Conservation (phyloP, 2,113 vertebrate genomes). For the Procapra przewalskii region DNA sequence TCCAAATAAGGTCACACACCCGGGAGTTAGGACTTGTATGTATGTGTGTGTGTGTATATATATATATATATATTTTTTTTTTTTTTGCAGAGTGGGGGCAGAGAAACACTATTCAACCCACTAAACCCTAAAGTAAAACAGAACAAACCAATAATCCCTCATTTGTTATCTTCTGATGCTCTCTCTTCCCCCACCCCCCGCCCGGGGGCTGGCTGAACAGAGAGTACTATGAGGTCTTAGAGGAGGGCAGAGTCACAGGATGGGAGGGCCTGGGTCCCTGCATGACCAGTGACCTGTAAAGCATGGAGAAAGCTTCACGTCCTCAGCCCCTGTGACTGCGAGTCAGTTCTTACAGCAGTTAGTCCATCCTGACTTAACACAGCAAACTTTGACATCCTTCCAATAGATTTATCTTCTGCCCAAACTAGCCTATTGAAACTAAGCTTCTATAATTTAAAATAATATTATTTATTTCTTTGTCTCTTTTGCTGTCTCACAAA, state of each 20-base stretch:
- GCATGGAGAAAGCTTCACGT: background rate
- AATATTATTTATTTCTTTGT: background rate
- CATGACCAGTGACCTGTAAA: background rate
- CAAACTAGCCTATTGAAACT: background rate
- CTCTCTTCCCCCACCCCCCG: fast-evolving
- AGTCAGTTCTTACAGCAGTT: background rate
- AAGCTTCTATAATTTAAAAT: background rate
- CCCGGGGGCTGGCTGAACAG: background rate
- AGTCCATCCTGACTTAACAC: background rate
- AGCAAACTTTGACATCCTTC: background rate
- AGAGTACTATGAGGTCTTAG: background rate
- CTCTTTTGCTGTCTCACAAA: too few species aligned
- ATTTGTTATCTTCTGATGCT: too few species aligned
- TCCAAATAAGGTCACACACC: background rate
- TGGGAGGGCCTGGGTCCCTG: background rate
- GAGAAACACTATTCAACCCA: background rate
- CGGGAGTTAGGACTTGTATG: background rate
- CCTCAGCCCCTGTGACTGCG: background rate
- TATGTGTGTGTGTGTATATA: fast-evolving
- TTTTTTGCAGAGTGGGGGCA: fast-evolving
- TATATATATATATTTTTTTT: background rate
- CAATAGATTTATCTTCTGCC: background rate
- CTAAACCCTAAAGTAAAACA: background rate
- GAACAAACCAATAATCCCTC: background rate
- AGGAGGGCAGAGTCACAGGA: background rate